Evolutionary conservation across 2,797 vertebrate species (phyloP), one percentile per base, ranked within the genome.

Genomic region (Menidia menidia): DNA sequence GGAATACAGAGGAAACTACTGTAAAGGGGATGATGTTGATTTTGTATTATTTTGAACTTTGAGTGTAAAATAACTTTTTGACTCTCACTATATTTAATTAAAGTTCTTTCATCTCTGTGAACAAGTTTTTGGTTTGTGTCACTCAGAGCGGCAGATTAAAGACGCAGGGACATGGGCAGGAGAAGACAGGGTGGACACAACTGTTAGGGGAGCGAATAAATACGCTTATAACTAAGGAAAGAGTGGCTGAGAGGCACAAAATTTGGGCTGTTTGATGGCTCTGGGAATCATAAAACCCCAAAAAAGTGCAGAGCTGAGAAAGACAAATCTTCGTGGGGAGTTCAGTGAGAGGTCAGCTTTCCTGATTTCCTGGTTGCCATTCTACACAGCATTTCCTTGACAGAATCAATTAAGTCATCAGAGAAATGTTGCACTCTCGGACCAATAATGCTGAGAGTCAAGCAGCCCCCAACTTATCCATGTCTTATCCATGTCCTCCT

Each of bases 51-150:
- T 89, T 91, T 85, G 75, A 86, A 96, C 92, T 95, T 96, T 97
- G 95, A 96, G 95, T 99, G 97, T 99, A 98, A 97, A 96, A 91
- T 90, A 96, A 96, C 95, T 96, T 98, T 98, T 98, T 94, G 95
- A 97, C 95, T 97, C 96, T 97, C 96, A 98, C 96, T 95, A 96
- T 98, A 98, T 98, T 98, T 98, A 98, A 99, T 98, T 98, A 98
- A 98, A 98, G 96, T 97, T 96, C 95, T 95, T 96, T 97, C 96
- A 95, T 97, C 96, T 98, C 97, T 98, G 96, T 98, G 96, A 96
- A 85, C 78, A 50, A 0, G 18, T 2, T 50, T 41, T 54, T 92
- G 92, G 92, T 95, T 39, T 39, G 35, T 39, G 35, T 39, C 35
- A 39, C 35, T 39, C 35, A 39, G 35, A 39, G 6, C 35, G 2